Base-by-base conservation (phyloP, 2,888 invertebrate species). In the Deilephila elpenor region DNA sequence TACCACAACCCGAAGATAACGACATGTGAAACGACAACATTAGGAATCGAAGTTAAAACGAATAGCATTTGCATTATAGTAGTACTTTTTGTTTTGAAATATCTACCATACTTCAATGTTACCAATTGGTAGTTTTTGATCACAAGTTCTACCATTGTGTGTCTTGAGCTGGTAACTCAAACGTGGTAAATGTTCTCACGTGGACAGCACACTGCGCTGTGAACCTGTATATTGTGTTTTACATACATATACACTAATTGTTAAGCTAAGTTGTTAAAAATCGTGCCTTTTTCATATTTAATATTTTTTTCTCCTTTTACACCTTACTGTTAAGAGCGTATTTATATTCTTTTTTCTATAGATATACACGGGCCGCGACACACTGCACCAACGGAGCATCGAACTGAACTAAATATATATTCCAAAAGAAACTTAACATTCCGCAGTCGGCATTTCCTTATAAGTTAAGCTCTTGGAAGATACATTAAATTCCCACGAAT, bases 241-340 rank as follows among this genome's bases (percentile, higher is more conserved):
- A 32, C 53, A 59, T 25, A 44, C 34, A 37, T 34, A 70, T 72
- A 75, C 70, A 61, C 32, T 73, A 70, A 29, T 74, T 70, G 59
- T 64, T 59, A 71, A 71, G 32, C 19, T 56, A 73, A 78, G 79
- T 78, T 81, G 80, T 82, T 80, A 78, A 82, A 80, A 84, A 76
- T 82, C 74, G 85, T 86, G 86, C 86, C 86, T 86, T 86, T 32
- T 77, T 71, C 74, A 32, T 73, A 70, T 60, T 67, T 60, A 70
- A 60, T 59, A 59, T 44, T 70, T 73, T 32, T 67, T 59, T 67
- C 67, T 67, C 51, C 29, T 67, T 67, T 67, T 67, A 67, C 67
- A 51, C 25, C 17, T 25, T 67, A 67, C 20, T 51, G 11, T 67
- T 67, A 37, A 34, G 64, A 67, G 25, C 62, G 5, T 64, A 56